Evolutionary conservation across 2,113 vertebrate genomes (phyloP), one percentile per base, ranked within the genome.

Genomic region (Macheiramphus alcinus): DNA sequence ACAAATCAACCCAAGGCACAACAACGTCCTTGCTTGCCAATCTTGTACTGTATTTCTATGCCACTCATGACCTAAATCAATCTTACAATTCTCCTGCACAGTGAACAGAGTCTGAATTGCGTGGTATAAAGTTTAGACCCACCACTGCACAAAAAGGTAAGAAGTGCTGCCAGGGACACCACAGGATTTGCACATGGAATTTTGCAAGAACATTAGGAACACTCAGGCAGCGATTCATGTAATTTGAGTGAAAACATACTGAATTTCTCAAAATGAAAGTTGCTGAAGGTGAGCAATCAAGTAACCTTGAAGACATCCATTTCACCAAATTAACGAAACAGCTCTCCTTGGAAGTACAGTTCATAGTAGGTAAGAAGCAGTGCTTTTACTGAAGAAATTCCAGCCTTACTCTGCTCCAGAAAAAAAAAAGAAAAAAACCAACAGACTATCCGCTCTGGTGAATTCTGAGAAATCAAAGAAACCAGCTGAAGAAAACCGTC

Each of bases 41-140:
- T 4, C 40, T 8, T 3, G 7, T 3, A 23, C 13, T 9, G 0
- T 4, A 10, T 42, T 29, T 9, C 68, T 4, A 0, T 1, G 5
- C 10, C 31, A 7, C 21, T 36, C 45, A 8, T 0, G 8, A 61
- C n/a, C 56, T 7, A 7, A 27, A 52, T 3, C 52, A 3, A 2
- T 11, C 45, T 10, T 6, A 3, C 26, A n/a, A 3, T 4, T 50
- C 38, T 55, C 36, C 61, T 15, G 22, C 17, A 7, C 5, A 10
- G 10, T 2, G 14, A 50, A 5, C 14, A 22, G 26, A 32, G 15
- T 9, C 25, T 4, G 6, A 48, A 8, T 7, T 3, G 3, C 2
- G 0, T 4, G 8, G 38, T 3, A 26, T 5, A 13, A 42, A 43
- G 26, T 18, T 32, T 3, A 76, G 16, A 58, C 7, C n/a, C 26